Evolutionary conservation across 2,888 invertebrate species (phyloP).

Genomic region (Cheilosia soror): DNA sequence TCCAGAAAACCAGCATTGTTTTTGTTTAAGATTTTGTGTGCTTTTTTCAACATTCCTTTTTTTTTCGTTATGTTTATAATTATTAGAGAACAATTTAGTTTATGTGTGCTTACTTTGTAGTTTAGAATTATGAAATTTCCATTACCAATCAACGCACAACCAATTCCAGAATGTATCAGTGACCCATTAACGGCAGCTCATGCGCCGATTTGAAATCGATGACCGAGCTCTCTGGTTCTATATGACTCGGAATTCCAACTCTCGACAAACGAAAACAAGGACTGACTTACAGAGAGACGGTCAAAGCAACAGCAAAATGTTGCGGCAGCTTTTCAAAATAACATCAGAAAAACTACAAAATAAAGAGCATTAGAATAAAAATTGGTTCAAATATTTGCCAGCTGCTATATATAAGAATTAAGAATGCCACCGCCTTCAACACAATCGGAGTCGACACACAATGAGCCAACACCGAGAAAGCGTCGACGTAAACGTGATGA

Average conservation of each 20-base stretch:
- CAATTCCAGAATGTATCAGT: slow-evolving; percentile 53
- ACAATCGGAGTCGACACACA: slow-evolving; percentile 82
- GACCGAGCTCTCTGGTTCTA: slow-evolving; percentile 8
- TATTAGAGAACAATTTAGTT: neutral
- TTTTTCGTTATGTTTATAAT: no score
- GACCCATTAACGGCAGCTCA: slow-evolving; percentile 23
- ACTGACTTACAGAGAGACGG: neutral
- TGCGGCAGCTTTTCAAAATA: slow-evolving; percentile 37
- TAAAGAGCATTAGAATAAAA: neutral
- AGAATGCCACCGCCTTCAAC: slow-evolving; percentile 84
- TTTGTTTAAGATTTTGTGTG: no score
- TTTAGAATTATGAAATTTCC: neutral
- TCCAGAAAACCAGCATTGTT: no score
- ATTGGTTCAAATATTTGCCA: slow-evolving; percentile 1
- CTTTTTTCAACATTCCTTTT: no score
- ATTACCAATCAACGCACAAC: slow-evolving; percentile 8
- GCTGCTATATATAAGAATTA: slow-evolving; percentile 13
- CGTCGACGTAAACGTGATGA: slow-evolving; percentile 87
- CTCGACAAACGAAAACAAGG: neutral
- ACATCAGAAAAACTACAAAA: slow-evolving; percentile 14
- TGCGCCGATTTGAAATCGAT: slow-evolving; percentile 15
- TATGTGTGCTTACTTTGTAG: slow-evolving; percentile 15
- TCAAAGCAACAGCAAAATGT: slow-evolving; percentile 49
- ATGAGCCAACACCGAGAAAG: slow-evolving; percentile 86
- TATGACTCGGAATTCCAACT: neutral